These are phyloP conservation scores for Clunio marinus DNA, from an alignment of 2,888 invertebrate species.

Conservation along the genomic window DNA sequence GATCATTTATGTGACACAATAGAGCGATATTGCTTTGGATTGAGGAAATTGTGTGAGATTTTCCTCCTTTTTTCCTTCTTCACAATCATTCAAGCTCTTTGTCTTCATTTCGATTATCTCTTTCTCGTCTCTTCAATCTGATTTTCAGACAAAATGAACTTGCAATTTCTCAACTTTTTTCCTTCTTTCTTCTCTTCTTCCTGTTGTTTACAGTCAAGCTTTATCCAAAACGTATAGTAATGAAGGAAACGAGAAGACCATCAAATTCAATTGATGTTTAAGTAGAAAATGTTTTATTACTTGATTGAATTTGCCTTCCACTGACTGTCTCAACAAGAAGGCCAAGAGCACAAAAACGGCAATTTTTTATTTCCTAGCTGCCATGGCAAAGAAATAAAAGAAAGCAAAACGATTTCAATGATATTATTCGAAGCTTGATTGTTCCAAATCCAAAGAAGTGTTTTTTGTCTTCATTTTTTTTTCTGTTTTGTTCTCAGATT, in stretches of 20 bases:
- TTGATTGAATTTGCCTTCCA: slow-evolving; percentile 20
- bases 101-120: neutral
- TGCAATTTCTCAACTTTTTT: neutral
- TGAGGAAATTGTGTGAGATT: neutral
- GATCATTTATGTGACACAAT: neutral
- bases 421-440: neutral
- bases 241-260: slow-evolving; percentile 1
- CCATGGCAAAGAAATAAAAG: neutral
- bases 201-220: neutral
- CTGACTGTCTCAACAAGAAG: neutral
- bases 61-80: neutral
- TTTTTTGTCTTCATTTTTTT: neutral
- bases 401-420: neutral
- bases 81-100: neutral
- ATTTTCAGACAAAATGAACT: too few species aligned
- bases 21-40: neutral
- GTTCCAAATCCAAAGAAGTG: slow-evolving; percentile 19
- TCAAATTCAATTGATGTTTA: slow-evolving; percentile 21
- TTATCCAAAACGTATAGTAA: neutral
- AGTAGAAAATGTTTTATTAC: slow-evolving; percentile 24
- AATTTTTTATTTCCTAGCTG: slow-evolving; percentile 16
- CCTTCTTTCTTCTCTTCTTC: too few species aligned
- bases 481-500: neutral
- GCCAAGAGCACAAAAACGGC: slow-evolving; percentile 3
- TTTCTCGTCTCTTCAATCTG: neutral